Evolutionary conservation across 2,797 vertebrate species (phyloP).

Genomic region (Enteromius paludinosus): DNA sequence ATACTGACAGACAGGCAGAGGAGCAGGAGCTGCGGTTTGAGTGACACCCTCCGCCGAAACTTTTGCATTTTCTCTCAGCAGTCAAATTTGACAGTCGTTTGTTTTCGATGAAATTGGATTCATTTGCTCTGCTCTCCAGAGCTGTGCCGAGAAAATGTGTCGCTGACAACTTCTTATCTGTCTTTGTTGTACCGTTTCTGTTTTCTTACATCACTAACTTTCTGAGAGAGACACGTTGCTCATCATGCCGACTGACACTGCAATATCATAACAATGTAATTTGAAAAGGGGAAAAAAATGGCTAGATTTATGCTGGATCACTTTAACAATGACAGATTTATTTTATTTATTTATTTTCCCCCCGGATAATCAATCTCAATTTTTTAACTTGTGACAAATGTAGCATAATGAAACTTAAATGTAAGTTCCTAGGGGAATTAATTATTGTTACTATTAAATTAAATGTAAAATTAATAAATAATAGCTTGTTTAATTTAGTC

Average conservation of each 20-base stretch:
- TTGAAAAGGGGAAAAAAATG: slow-evolving; percentile 67
- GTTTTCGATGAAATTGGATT: slow-evolving; percentile 59
- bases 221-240: slow-evolving; percentile 62
- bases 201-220: slow-evolving; percentile 60
- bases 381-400: slow-evolving; percentile 73
- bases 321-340: slow-evolving; percentile 73
- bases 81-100: slow-evolving; percentile 57
- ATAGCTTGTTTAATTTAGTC: not conserved
- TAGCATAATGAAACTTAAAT: slow-evolving; percentile 75
- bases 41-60: slow-evolving; percentile 53
- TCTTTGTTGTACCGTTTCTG: slow-evolving; percentile 47
- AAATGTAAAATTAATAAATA: not conserved
- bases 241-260: slow-evolving; percentile 73
- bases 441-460: not conserved
- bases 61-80: slow-evolving; percentile 48
- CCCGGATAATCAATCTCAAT: slow-evolving; percentile 74
- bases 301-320: slow-evolving; percentile 65
- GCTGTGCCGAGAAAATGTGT: slow-evolving; percentile 45
- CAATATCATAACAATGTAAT: slow-evolving; percentile 72
- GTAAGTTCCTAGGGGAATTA: slow-evolving; percentile 2
- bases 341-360: slow-evolving; percentile 57
- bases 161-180: slow-evolving; percentile 60
- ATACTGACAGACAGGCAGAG: slow-evolving; percentile 66
- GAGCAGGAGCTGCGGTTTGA: slow-evolving; percentile 54
- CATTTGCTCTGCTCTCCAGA: slow-evolving; percentile 54